Evolutionary conservation across 1,140 invertebrate genomes (phyloP).

Genomic region (Thaumetopoea pityocampa): DNA sequence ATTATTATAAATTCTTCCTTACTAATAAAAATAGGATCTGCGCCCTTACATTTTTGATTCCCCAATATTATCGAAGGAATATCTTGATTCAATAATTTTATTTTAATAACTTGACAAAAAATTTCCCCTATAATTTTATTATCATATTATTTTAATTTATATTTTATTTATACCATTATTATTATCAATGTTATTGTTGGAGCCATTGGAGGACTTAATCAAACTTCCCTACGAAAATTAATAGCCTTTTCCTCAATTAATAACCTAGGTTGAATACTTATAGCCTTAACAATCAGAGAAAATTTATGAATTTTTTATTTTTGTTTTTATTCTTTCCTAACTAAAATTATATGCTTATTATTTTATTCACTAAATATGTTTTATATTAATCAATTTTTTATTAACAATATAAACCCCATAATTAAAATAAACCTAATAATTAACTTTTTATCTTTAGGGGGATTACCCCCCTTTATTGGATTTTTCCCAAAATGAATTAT

Average conservation of each 20-base stretch:
- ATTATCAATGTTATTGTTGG: constrained; percentile 55
- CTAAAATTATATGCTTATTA: constrained; percentile 51
- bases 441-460: constrained; percentile 74
- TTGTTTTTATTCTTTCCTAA: constrained; percentile 60
- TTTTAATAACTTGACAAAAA: constrained; percentile 74
- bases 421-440: constrained; percentile 63
- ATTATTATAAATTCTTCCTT: constrained; percentile 41
- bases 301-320: constrained; percentile 64
- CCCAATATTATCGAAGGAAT: no score
- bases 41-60: constrained; percentile 72
- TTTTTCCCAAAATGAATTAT: constrained; percentile 76
- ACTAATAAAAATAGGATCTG: constrained; percentile 64
- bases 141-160: constrained; percentile 57
- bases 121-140: constrained; percentile 67
- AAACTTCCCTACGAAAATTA: constrained; percentile 72
- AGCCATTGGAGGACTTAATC: constrained; percentile 62
- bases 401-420: constrained; percentile 42
- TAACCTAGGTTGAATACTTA: constrained; percentile 74
- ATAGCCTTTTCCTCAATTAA: constrained; percentile 76
- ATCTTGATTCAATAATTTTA: constrained; percentile 67
- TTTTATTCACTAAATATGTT: constrained; percentile 63
- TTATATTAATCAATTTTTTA: constrained; percentile 68
- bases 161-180: constrained; percentile 51
- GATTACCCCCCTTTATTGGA: constrained; percentile 74
- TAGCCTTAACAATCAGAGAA: constrained; percentile 40